A percentile compares a stretch with the other conserved stretches of the same genome.
These are phyloP conservation scores for Muscicapa adusta DNA, from an alignment of 2,113 vertebrate species.

Conservation along the genomic window DNA sequence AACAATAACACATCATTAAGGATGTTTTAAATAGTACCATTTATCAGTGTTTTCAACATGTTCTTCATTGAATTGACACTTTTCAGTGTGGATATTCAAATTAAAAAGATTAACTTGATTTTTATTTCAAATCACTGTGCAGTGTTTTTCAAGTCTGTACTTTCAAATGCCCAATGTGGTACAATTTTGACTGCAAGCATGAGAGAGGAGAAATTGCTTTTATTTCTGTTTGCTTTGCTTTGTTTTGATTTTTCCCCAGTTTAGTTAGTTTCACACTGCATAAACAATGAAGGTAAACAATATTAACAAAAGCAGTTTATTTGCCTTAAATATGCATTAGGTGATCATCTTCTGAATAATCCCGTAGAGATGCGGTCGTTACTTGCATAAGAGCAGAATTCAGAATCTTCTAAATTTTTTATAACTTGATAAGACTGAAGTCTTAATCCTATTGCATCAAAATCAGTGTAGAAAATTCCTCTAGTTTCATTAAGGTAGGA, in stretches of 20 bases:
- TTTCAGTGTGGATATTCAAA: background rate
- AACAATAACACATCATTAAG: background rate
- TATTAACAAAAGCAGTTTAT: background rate
- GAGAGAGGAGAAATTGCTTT: rapidly evolving
- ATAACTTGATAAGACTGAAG: background rate
- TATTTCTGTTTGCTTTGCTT: background rate
- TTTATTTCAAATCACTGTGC: background rate
- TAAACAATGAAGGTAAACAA: background rate
- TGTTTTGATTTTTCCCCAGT: background rate
- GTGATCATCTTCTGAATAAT: background rate
- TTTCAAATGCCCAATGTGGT: background rate
- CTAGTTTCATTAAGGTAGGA: background rate
- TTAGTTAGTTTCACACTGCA: background rate
- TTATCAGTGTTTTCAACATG: background rate
- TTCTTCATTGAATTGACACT: background rate
- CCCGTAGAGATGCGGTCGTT: background rate
- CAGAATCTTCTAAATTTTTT: background rate
- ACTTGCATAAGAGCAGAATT: background rate
- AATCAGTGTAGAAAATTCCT: background rate
- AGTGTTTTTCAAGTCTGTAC: background rate
- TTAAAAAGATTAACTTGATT: background rate
- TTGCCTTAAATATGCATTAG: background rate
- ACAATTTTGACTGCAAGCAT: background rate
- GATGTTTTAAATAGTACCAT: background rate
- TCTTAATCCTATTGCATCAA: background rate